A percentile compares a stretch with the other conserved stretches of the same genome.
Conservation (phyloP, 2,113 vertebrate species). For the Phylloscopus trochiloides region DNA sequence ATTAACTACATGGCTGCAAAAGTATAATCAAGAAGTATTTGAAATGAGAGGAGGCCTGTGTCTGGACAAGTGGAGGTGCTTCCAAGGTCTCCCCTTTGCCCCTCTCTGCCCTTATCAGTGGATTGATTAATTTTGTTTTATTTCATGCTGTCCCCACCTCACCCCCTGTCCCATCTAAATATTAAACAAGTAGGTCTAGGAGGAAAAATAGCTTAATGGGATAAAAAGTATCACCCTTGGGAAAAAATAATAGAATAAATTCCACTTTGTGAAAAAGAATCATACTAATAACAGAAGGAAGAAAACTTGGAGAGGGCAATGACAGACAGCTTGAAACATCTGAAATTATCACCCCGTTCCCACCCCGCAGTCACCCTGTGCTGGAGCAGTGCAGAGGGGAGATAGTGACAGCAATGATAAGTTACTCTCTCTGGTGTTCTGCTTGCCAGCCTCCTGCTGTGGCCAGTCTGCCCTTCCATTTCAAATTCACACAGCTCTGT, state of each 20-base stretch:
- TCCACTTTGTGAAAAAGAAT: background rate
- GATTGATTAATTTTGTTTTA: background rate
- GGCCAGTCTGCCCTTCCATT: background rate
- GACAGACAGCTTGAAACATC: background rate
- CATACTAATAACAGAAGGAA: background rate
- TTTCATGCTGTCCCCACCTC: background rate
- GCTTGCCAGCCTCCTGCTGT: background rate
- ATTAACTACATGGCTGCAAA: background rate
- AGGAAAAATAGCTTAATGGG: background rate
- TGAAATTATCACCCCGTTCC: background rate
- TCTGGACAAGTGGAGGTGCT: background rate
- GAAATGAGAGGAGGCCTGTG: background rate
- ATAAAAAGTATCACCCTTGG: background rate
- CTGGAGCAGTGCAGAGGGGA: background rate
- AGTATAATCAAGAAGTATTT: background rate
- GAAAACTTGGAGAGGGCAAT: background rate
- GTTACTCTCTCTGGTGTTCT: background rate
- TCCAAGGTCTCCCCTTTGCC: background rate
- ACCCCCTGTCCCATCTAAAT: fast-evolving
- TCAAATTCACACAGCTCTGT: background rate
- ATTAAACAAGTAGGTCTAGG: background rate
- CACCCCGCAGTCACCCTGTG: background rate
- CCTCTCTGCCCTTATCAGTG: background rate
- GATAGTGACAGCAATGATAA: background rate
- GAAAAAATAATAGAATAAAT: background rate